Conservation (phyloP, 2,888 invertebrate genomes). For the Polietes domitor region DNA sequence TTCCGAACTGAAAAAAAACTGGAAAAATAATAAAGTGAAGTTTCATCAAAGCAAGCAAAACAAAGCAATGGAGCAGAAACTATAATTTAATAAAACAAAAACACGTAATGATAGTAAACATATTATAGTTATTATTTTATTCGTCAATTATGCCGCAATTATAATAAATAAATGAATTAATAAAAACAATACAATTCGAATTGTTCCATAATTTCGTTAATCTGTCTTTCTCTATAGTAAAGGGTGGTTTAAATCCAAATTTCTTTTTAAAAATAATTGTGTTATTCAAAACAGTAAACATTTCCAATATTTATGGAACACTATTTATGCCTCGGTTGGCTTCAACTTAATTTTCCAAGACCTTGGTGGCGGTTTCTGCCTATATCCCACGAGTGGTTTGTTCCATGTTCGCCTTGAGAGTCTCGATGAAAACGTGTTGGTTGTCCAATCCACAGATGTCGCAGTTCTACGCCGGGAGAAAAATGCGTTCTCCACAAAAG, state of each 20-base stretch:
- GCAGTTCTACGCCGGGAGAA: too few relatives aligned
- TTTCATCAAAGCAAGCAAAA: not conserved
- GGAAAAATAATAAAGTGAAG: not conserved
- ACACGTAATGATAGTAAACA: slow-evolving; percentile 18
- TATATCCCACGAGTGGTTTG: too few relatives aligned
- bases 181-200: not conserved
- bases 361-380: too few relatives aligned
- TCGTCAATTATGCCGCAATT: slow-evolving; percentile 60
- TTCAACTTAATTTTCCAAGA: too few relatives aligned
- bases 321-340: too few relatives aligned
- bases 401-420: too few relatives aligned
- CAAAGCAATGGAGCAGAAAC: not conserved
- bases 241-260: too few relatives aligned
- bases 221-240: not conserved
- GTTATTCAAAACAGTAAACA: too few relatives aligned
- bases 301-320: too few relatives aligned
- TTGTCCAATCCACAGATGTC: too few relatives aligned
- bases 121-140: slow-evolving; percentile 47
- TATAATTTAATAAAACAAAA: slow-evolving; percentile 1
- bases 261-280: not conserved
- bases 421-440: too few relatives aligned
- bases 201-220: not conserved
- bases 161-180: slow-evolving; percentile 44
- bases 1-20: not conserved
- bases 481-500: too few relatives aligned